Conservation (phyloP, 2,888 invertebrate genomes). For the Muscina levida region DNA sequence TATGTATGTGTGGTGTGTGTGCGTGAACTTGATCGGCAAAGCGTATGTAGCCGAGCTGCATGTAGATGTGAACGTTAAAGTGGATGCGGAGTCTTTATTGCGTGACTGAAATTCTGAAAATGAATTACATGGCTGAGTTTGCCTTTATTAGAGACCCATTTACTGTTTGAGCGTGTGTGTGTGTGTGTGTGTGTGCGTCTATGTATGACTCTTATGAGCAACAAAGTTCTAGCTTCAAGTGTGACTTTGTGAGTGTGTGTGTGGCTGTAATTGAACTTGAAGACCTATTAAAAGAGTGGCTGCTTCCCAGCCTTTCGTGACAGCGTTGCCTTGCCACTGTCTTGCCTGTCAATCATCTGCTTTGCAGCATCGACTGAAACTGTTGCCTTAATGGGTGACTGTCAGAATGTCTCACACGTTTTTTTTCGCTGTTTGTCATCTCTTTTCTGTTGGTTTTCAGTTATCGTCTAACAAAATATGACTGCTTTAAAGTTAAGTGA, state of each 20-base stretch:
- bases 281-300: conserved; percentile 22
- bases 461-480: neutral
- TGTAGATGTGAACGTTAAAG: conserved; percentile 23
- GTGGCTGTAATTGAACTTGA: conserved; percentile 34
- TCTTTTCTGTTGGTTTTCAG: no score
- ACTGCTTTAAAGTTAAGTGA: conserved; percentile 48
- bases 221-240: no score
- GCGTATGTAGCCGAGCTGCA: neutral
- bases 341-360: neutral
- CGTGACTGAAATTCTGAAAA: conserved; percentile 66
- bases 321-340: neutral
- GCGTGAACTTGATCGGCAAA: no score
- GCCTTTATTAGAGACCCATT: conserved; percentile 52
- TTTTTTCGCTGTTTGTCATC: no score
- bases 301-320: neutral
- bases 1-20: no score
- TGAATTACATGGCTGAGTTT: conserved; percentile 61
- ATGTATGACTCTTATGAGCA: no score
- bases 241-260: neutral
- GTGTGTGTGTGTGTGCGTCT: neutral
- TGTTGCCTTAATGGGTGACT: neutral
- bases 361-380: neutral
- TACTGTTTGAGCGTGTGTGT: conserved; percentile 19
- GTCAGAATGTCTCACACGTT: neutral
- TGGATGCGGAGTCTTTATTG: conserved; percentile 54